Base-by-base conservation (phyloP, 2,113 vertebrate genomes). In the Dendrocopos noguchii region DNA sequence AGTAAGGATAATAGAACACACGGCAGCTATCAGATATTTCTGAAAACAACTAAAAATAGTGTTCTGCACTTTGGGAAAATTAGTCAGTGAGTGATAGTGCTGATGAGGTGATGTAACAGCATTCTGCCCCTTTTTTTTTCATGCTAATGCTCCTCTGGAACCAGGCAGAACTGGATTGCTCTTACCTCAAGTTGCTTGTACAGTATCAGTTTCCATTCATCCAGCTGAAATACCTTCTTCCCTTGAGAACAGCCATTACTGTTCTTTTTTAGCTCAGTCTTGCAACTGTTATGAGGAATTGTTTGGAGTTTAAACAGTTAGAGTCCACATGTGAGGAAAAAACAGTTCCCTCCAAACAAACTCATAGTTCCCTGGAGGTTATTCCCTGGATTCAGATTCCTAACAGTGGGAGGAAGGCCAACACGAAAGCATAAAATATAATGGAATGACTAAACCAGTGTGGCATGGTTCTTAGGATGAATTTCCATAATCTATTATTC, bases 391-490 rank as follows among this genome's bases (percentile, higher is more conserved):
- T 84, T 71, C 84, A 87, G 87, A 87, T 85, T 95, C 21, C 72
- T 89, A 91, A 80, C 33, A 91, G 82, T 83, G 89, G 89, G 76
- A 94, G 61, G 22, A 95, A 92, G 72, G 89, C 89, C 93, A 92
- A 31, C 68, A 87, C 34, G 87, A 96, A 93, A n/a, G 72, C 82
- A 85, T 80, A 87, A 96, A 95, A 78, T 74, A 77, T 87, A 92
- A 77, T 27, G 44, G 68, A 91, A 95, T 85, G 64, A 87, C 57
- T 94, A 83, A 92, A 95, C 88, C 93, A 94, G 84, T 91, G 95
- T 94, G 73, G 36, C 65, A 81, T 91, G 47, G 36, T 57, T 94
- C 67, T 83, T 83, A 71, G 73, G 28, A 53, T 77, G 36, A 94
- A 94, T 94, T 95, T 95, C 90, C 76, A 59, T 94, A 91, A 79